Evolutionary conservation across 2,888 invertebrate genomes (phyloP), one percentile per base, ranked within the genome.

Genomic region (Stratiomys singularior): DNA sequence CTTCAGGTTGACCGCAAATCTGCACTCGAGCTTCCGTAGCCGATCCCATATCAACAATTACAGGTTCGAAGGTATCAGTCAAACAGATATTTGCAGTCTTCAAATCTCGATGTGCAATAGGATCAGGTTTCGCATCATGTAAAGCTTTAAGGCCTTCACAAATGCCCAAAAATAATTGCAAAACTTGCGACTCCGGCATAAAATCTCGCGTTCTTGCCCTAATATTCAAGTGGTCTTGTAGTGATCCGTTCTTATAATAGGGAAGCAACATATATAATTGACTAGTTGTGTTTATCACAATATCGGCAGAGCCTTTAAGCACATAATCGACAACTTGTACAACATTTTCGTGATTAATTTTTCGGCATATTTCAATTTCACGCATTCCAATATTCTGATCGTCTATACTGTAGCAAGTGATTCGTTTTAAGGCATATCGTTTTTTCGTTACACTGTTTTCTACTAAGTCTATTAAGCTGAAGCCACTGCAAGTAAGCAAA

Each of bases 11-110:
- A 0, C 92, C 92, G 80, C 91, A 91, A 27, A 87, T 85, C 86
- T 93, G 92, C 1, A 92, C 87, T 79, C 90, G 88, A 0, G 92
- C 92, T 64, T 89, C 89, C 9, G 91, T 89, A 82, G 91, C 90
- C 0, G 92, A 92, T n/a, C 92, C 92, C 82, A 96, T 89, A 86
- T 96, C 96, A 90, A 96, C 96, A 80, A 96, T 89, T 74, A 96
- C 88, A 0, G 95, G 93, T 72, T 89, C 90, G 83, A 90, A 89
- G 76, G 92, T 91, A 83, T 93, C 92, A 23, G 90, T 90, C 28
- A 96, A 86, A 82, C 96, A 91, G 80, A 96, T 90, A 87, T 96
- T 96, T 18, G 93, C 93, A 76, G 96, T 94, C 87, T 96, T 96
- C 52, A 96, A 85, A 86, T 96, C 96, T 83, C 96, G 90, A 84